These are phyloP conservation scores for Drosophila macrothrix DNA, from an alignment of 2,888 invertebrate species.

Conservation along the genomic window DNA sequence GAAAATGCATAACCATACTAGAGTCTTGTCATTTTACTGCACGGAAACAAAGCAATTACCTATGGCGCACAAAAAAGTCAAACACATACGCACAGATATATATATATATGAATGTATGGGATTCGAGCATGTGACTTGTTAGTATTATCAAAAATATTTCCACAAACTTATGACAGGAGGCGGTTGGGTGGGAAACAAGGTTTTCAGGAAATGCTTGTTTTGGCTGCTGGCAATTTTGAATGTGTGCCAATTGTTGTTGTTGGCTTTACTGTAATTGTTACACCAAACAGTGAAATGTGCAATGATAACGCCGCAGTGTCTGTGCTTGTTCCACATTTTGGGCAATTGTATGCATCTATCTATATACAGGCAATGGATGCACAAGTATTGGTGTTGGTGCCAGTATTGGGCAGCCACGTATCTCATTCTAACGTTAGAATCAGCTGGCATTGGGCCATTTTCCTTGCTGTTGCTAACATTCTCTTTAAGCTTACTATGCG, in stretches of 20 bases:
- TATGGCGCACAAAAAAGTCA: constrained; percentile 25
- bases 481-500: constrained; percentile 29
- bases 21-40: not conserved
- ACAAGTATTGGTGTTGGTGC: constrained; percentile 29
- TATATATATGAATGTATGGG: not conserved
- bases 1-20: not conserved
- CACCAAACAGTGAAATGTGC: constrained; percentile 77
- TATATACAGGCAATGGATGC: constrained; percentile 9
- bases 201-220: constrained; percentile 56
- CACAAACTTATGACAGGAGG: constrained; percentile 55
- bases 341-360: constrained; percentile 26
- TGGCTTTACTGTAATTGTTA: constrained; percentile 75
- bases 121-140: constrained; percentile 49
- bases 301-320: constrained; percentile 73
- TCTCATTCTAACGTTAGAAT: constrained; percentile 22
- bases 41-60: constrained; percentile 62
- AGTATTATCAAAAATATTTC: constrained; percentile 68
- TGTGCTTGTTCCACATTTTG: constrained; percentile 58
- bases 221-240: constrained; percentile 75
- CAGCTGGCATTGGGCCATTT: constrained; percentile 55
- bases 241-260: constrained; percentile 64
- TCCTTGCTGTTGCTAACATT: constrained; percentile 18
- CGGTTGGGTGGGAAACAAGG: constrained; percentile 8
- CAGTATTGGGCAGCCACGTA: constrained; percentile 33
- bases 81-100: constrained; percentile 7